Conservation (phyloP, 92 coral and sea anemone species). For the Micromussa lordhowensis region DNA sequence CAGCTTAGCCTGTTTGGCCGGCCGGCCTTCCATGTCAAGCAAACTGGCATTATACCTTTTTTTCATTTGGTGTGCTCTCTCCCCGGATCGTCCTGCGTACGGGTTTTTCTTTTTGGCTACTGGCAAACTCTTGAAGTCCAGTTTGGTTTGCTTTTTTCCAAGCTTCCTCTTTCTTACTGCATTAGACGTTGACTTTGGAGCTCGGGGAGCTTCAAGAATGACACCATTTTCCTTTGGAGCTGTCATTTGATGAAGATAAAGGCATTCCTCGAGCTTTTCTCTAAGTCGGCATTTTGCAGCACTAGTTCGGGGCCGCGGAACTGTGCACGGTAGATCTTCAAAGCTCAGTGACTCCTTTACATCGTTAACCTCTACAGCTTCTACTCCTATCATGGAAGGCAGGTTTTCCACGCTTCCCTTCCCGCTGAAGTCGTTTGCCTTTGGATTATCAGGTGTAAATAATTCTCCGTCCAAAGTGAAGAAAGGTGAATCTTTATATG, state of each 20-base stretch:
- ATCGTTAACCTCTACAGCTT: neutral
- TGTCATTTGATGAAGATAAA: neutral
- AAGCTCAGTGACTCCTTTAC: neutral
- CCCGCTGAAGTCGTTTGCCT: neutral
- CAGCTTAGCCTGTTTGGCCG: constrained; percentile 12
- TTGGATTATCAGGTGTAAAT: neutral
- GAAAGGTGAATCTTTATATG: constrained; percentile 47
- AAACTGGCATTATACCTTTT: neutral
- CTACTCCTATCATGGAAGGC: neutral
- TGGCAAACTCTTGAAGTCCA: constrained; percentile 8
- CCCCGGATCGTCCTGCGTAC: constrained; percentile 16
- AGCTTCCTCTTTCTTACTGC: neutral
- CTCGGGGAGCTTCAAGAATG: neutral
- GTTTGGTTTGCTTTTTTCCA: neutral
- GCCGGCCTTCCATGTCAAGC: neutral
- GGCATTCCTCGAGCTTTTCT: neutral
- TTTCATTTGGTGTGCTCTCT: constrained; percentile 13
- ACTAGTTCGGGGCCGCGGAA: neutral
- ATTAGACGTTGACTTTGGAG: neutral
- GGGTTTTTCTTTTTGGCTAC: constrained; percentile 9
- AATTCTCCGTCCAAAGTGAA: constrained; percentile 41
- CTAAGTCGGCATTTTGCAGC: neutral
- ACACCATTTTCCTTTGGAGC: constrained; percentile 19
- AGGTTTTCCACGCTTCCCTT: neutral
- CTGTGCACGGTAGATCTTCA: neutral